These are phyloP conservation scores for Heterochromis multidens DNA, from an alignment of 2,113 vertebrate genomes.

Conservation along the genomic window DNA sequence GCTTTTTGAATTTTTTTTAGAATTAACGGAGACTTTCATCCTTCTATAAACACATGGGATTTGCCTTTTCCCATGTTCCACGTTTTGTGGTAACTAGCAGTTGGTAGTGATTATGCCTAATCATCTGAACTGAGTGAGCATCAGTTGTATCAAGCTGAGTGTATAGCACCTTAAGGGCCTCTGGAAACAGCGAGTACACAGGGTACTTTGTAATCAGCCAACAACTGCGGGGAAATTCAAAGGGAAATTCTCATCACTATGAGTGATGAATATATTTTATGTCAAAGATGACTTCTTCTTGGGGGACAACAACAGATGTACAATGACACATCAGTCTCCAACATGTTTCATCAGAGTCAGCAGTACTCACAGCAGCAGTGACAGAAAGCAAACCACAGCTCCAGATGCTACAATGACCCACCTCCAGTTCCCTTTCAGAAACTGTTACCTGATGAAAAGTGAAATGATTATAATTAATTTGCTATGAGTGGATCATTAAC, in stretches of 20 bases:
- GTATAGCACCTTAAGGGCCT: background rate
- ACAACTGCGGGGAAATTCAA: background rate
- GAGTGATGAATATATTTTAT: background rate
- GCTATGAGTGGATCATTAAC: background rate
- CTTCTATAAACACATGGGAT: background rate
- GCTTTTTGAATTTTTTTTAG: too few relatives aligned
- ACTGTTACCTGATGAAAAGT: background rate
- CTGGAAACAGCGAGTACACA: background rate
- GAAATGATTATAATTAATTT: background rate
- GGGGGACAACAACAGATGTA: background rate
- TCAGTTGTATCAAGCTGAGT: background rate
- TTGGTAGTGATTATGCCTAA: conserved; percentile 11
- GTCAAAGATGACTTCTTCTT: background rate
- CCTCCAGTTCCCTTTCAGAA: background rate
- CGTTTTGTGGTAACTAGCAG: background rate
- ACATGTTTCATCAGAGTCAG: background rate
- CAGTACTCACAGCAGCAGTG: background rate
- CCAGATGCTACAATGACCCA: background rate
- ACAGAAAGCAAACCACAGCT: background rate
- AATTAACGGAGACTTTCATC: background rate
- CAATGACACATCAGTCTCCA: background rate
- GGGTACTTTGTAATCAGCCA: conserved; percentile 3
- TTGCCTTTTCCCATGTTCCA: background rate
- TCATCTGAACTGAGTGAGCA: conserved; percentile 4
- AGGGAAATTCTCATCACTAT: background rate